Evolutionary conservation across 2,797 vertebrate genomes (phyloP), one percentile per base, ranked within the genome.

Genomic region (Centropyge bicolor): DNA sequence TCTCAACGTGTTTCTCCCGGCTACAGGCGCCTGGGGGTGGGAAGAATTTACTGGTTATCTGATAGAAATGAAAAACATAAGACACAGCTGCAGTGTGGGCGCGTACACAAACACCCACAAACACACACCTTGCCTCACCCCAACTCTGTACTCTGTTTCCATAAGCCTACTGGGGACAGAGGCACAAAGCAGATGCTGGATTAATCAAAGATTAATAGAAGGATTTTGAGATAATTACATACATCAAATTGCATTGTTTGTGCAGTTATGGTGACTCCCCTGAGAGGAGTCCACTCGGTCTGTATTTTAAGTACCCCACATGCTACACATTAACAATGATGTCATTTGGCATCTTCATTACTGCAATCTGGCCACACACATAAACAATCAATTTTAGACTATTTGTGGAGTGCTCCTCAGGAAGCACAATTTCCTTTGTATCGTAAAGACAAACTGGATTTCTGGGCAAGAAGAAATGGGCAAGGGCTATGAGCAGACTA

Each of bases 121-220:
- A 74, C 54, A 56, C 60, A 61, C 75, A 80, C 80, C 24, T 78
- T 22, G 35, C 63, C 64, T 81, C 78, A 80, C 68, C 78, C 74
- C 70, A 57, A n/a, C 71, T 55, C 70, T 68, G 71, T 61, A 51
- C 77, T 84, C 70, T 57, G 72, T 56, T 85, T 84, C 74, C 74
- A 74, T 55, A 67, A 78, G 60, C 85, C 83, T 41, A 77, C 38
- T 41, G 72, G 81, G 79, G 81, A 80, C 69, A 49, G 78, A 69
- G 76, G 61, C 76, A 65, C 67, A 69, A 76, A 92, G 83, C 92
- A 95, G 93, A 93, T 92, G 92, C 86, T 85, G 83, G 84, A 92
- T 91, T 93, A 92, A 92, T 95, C 85, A 94, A 91, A 93, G 91
- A 93, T 93, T 91, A 94, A 94, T 92, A 81, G 83, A 89, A 88